Evolutionary conservation across 2,113 vertebrate genomes (phyloP).

Genomic region (Ceyx melanurus): DNA sequence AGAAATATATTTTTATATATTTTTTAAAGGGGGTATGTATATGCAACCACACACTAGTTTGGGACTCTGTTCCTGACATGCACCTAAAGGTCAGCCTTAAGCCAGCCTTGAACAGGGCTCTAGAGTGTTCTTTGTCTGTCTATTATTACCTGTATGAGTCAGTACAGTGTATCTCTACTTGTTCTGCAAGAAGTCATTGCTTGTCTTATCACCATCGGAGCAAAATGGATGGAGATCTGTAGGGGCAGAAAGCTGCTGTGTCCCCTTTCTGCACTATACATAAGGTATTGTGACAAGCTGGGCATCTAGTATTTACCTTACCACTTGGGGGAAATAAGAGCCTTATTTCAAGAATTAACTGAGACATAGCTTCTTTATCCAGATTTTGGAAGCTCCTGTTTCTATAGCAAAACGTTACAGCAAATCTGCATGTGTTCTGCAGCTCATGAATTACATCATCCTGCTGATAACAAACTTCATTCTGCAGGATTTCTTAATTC

Average conservation of each 20-base stretch:
- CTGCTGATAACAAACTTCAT: background rate
- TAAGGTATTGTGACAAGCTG: fast-evolving
- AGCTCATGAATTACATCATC: background rate
- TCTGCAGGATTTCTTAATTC: background rate
- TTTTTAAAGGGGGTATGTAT: background rate
- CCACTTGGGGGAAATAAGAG: background rate
- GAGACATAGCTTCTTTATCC: background rate
- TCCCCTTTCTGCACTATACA: background rate
- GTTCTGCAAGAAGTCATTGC: background rate
- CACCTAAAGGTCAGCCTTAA: background rate
- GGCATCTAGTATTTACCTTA: background rate
- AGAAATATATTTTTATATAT: background rate
- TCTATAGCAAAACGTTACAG: background rate
- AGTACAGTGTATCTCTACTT: background rate
- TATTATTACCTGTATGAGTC: background rate
- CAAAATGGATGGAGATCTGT: background rate
- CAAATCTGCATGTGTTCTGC: background rate
- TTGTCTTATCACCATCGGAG: background rate
- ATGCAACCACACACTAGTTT: background rate
- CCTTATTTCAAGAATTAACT: background rate
- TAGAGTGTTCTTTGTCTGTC: background rate
- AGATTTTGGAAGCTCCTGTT: background rate
- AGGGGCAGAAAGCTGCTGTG: background rate
- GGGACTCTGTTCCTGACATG: background rate
- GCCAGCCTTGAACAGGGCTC: background rate